phyloP scores from a whole-genome alignment of 2,888 invertebrate species.

The Plebejus melissa region DNA sequence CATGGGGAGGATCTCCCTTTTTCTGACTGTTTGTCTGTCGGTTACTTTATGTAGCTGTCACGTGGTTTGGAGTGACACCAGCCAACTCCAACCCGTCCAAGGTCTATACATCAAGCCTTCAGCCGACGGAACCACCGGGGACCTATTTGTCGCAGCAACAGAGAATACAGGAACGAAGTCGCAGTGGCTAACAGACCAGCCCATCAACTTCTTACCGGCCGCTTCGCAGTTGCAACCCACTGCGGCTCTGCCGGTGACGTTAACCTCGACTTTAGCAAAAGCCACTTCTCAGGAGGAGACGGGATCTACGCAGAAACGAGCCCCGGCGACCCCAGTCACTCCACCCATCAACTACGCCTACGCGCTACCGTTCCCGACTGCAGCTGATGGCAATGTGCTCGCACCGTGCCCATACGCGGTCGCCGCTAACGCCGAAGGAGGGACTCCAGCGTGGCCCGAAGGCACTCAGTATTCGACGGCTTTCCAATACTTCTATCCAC shows the following conservation, averaged over 20 bases:
- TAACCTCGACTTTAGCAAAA: slow-evolving; percentile 41
- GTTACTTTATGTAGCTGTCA: slow-evolving; percentile 39
- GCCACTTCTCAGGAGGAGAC: slow-evolving; percentile 47
- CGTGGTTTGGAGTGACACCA: slow-evolving; percentile 47
- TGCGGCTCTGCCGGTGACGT: slow-evolving; percentile 41
- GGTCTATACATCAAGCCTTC: slow-evolving; percentile 68
- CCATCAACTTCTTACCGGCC: slow-evolving; percentile 57
- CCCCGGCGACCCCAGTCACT: slow-evolving; percentile 44
- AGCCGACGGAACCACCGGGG: slow-evolving; percentile 63
- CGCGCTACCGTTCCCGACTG: slow-evolving; percentile 47
- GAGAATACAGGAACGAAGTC: slow-evolving; percentile 62
- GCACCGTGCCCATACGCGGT: slow-evolving; percentile 51
- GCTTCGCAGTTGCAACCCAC: slow-evolving; percentile 44
- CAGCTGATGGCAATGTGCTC: slow-evolving; percentile 41
- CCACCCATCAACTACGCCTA: slow-evolving; percentile 56
- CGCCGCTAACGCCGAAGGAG: slow-evolving; percentile 44
- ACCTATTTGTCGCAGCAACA: slow-evolving; percentile 68
- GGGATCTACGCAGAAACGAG: slow-evolving; percentile 51
- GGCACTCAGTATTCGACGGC: slow-evolving; percentile 49
- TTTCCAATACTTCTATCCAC: slow-evolving; percentile 61
- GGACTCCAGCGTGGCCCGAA: slow-evolving; percentile 41
- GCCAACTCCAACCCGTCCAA: slow-evolving; percentile 62
- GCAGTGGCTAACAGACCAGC: slow-evolving; percentile 66
- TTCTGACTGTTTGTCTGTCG: slow-evolving; percentile 6
- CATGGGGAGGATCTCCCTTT: slow-evolving; percentile 13